phyloP scores from a whole-genome alignment of 2,113 vertebrate species.

The Notarius lentiginosus region DNA sequence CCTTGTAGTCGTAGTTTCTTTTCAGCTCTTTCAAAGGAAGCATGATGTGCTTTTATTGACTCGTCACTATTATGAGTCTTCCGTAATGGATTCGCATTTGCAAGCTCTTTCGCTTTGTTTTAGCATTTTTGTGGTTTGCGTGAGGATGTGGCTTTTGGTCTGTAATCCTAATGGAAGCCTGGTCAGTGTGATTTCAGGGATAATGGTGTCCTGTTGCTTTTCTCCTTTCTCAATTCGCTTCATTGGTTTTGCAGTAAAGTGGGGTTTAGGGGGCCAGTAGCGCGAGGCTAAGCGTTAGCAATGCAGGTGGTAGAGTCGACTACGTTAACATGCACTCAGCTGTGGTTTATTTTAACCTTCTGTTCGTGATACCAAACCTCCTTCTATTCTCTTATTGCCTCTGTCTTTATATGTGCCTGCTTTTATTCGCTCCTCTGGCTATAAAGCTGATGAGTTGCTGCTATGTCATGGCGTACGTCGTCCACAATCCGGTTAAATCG shows the following conservation, averaged over 20 bases:
- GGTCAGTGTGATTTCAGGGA: background rate
- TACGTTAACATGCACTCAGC: conserved; percentile 32
- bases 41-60: background rate
- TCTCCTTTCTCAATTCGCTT: conserved; percentile 24
- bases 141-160: conserved; percentile 45
- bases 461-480: too few relatives aligned
- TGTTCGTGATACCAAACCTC: background rate
- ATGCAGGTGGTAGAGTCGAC: background rate
- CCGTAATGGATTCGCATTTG: conserved; percentile 32
- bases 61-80: conserved; percentile 9
- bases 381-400: background rate
- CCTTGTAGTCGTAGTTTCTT: background rate
- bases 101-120: conserved; percentile 12
- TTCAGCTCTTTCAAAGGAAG: background rate
- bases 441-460: too few relatives aligned
- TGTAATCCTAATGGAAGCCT: conserved; percentile 31
- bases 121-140: conserved; percentile 15
- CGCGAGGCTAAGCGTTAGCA: conserved; percentile 6
- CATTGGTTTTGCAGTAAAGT: conserved; percentile 24
- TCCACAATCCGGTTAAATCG: too few relatives aligned
- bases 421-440: background rate
- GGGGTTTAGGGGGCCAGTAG: conserved; percentile 18
- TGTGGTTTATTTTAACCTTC: background rate
- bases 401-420: conserved; percentile 4
- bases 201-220: conserved; percentile 4